phyloP scores from a whole-genome alignment of 2,113 vertebrate genomes.

The Callithrix jacchus region DNA sequence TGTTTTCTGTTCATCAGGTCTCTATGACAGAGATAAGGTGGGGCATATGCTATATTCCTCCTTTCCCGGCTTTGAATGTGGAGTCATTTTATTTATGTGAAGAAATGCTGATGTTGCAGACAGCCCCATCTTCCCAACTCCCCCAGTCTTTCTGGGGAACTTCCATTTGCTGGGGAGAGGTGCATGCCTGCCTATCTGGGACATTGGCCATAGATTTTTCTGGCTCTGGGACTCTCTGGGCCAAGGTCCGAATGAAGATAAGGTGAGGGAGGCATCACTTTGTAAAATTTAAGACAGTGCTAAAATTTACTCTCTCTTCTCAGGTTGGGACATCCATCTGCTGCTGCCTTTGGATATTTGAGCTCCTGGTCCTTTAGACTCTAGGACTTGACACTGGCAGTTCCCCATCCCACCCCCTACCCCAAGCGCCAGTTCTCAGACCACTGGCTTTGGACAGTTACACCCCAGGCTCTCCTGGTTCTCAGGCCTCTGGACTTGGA shows the following conservation, averaged over 20 bases:
- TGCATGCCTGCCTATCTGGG: not conserved
- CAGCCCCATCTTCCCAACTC: not conserved
- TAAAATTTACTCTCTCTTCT: not conserved
- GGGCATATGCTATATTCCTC: not conserved
- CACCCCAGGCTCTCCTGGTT: not conserved
- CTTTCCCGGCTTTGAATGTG: not conserved
- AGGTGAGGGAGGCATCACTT: not conserved
- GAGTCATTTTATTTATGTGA: not conserved
- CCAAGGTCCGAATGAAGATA: not conserved
- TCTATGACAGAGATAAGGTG: not conserved
- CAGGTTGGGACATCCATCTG: not conserved
- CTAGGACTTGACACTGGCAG: not conserved
- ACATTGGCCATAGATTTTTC: not conserved
- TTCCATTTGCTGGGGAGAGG: not conserved
- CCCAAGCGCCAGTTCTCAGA: not conserved
- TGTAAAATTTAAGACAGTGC: not conserved
- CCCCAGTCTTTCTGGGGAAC: not conserved
- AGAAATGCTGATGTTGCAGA: not conserved
- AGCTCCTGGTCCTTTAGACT: not conserved
- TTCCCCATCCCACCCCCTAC: not conserved
- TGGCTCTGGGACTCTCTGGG: not conserved
- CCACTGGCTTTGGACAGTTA: not conserved
- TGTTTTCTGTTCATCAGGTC: not conserved
- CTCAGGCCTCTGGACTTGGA: not conserved
- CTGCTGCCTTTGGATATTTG: not conserved